Conservation (phyloP, 2,797 vertebrate species). For the Bryconaethiops microstoma region DNA sequence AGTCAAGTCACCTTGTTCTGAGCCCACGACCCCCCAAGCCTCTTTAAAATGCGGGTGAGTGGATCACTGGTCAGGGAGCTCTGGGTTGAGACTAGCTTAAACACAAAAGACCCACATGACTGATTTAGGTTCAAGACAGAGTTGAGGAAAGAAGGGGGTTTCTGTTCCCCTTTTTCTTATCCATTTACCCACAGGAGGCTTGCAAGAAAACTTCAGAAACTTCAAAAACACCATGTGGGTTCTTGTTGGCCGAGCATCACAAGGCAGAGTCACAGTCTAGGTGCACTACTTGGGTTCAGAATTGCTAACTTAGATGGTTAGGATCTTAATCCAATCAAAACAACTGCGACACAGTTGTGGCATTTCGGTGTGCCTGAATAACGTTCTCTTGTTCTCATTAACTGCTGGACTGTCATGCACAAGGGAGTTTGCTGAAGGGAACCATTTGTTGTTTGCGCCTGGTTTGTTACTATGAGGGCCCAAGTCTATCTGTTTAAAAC, state of each 20-base stretch:
- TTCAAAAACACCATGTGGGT: slow-evolving; percentile 41
- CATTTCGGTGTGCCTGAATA: slow-evolving; percentile 47
- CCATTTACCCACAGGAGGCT: slow-evolving; percentile 58
- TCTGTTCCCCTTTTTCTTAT: slow-evolving; percentile 57
- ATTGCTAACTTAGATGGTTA: slow-evolving; percentile 71
- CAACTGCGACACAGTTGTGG: slow-evolving; percentile 65
- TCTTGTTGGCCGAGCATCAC: slow-evolving; percentile 51
- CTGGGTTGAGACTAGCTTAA: slow-evolving; percentile 61
- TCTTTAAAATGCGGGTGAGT: slow-evolving; percentile 74
- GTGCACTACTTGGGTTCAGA: slow-evolving; percentile 49
- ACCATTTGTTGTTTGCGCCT: slow-evolving; percentile 38
- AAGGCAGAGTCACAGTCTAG: slow-evolving; percentile 56
- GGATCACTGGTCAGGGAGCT: slow-evolving; percentile 77
- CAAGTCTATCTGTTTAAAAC: slow-evolving; percentile 41
- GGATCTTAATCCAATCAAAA: slow-evolving; percentile 79
- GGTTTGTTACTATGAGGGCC: slow-evolving; percentile 34
- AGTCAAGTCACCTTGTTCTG: slow-evolving; percentile 79
- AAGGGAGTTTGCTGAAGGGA: slow-evolving; percentile 47
- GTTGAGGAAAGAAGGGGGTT: slow-evolving; percentile 47
- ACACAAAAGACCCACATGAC: slow-evolving; percentile 74
- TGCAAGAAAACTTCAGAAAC: slow-evolving; percentile 29
- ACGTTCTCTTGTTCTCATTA: slow-evolving; percentile 51
- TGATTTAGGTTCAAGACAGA: slow-evolving; percentile 64
- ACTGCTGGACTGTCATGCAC: slow-evolving; percentile 34
- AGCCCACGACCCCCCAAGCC: slow-evolving; percentile 76